Conservation (phyloP, 2,888 invertebrate genomes). For the Xestia sexstrigata region DNA sequence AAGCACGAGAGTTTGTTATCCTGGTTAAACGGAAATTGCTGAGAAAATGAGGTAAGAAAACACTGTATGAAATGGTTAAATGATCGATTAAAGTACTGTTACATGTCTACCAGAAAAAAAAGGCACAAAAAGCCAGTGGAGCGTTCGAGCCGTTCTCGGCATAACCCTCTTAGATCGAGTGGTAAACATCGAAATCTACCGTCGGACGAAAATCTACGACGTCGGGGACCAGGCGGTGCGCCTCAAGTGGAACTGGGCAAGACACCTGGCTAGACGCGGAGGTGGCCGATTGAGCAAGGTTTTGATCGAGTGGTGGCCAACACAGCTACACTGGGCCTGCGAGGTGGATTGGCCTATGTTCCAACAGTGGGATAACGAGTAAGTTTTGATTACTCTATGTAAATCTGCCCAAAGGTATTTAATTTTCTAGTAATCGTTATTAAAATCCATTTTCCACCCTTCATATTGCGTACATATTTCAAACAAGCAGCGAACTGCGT, state of each 20-base stretch:
- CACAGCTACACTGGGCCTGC: not conserved
- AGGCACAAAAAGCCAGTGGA: not conserved
- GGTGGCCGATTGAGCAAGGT: too few species aligned
- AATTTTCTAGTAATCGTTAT: too few species aligned
- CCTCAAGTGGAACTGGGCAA: too few species aligned
- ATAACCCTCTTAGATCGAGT: too few species aligned
- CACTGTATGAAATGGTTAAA: not conserved
- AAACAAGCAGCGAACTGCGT: not conserved
- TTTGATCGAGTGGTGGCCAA: not conserved
- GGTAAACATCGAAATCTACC: too few species aligned
- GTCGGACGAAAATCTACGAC: too few species aligned
- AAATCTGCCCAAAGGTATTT: too few species aligned
- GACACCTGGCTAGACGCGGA: too few species aligned
- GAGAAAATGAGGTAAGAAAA: not conserved
- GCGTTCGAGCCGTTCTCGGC: not conserved
- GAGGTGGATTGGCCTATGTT: not conserved
- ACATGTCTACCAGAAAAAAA: not conserved
- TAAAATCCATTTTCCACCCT: not conserved
- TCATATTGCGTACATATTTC: slow-evolving; percentile 5
- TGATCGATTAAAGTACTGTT: not conserved
- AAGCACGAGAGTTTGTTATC: not conserved
- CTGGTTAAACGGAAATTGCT: too few species aligned
- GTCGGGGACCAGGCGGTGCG: too few species aligned
- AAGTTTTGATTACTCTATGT: too few species aligned
- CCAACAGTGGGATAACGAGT: too few species aligned